Conservation (phyloP, 2,888 invertebrate species). For the Polyploca ridens region DNA sequence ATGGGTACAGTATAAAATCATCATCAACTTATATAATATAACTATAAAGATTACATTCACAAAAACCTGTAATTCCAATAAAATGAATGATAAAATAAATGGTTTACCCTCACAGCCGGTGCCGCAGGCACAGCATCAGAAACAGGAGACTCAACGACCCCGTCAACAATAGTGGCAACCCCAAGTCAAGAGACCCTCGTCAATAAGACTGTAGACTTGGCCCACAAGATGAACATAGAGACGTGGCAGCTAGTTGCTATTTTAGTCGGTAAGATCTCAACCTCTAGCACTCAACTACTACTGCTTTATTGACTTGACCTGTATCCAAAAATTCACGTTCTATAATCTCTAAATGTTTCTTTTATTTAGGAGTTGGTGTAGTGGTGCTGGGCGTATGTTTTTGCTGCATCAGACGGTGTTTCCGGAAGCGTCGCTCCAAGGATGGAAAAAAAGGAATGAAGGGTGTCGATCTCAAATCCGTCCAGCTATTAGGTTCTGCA, state of each 20-base stretch:
- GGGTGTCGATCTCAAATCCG: conserved; percentile 98
- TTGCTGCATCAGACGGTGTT: conserved; percentile 96
- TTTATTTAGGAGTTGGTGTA: conserved; percentile 87
- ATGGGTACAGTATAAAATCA: no score
- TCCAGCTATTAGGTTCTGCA: conserved; percentile 97
- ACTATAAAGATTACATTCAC: no score
- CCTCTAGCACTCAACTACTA: not conserved
- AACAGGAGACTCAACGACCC: conserved; percentile 29
- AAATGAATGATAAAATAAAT: not conserved
- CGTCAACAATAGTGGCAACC: conserved; percentile 45
- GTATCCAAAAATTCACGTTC: conserved; percentile 5
- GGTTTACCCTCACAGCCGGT: conserved; percentile 15
- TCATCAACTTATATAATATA: no score
- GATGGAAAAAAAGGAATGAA: conserved; percentile 97
- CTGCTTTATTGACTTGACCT: not conserved
- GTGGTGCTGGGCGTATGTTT: conserved; percentile 94
- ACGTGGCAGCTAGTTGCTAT: conserved; percentile 94
- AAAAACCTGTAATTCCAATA: no score
- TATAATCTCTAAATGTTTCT: conserved; percentile 8
- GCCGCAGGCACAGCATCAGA: conserved; percentile 27
- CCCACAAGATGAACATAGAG: conserved; percentile 90
- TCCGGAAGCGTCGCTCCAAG: conserved; percentile 96
- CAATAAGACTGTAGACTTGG: conserved; percentile 85
- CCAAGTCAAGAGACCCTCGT: conserved; percentile 79
- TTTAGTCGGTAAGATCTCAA: conserved; percentile 87